Evolutionary conservation across 2,797 vertebrate genomes (phyloP).

Genomic region (Lerista edwardsae): DNA sequence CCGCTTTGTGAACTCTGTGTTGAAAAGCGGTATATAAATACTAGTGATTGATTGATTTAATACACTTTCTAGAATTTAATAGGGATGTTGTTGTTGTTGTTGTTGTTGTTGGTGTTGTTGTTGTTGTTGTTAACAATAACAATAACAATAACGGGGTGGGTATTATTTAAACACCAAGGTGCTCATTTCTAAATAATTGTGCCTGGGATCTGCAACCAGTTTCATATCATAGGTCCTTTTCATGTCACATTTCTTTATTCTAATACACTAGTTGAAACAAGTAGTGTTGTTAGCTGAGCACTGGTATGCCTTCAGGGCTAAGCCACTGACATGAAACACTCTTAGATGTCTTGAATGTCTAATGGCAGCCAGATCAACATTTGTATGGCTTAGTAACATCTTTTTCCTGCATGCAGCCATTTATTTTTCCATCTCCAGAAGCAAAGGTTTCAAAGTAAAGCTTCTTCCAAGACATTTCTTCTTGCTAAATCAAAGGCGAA

Average conservation of each 20-base stretch:
- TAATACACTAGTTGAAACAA: not conserved
- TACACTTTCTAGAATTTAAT: too few relatives aligned
- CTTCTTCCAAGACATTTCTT: not conserved
- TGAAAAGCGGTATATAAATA: too few relatives aligned
- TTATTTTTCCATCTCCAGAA: not conserved
- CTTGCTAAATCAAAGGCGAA: not conserved
- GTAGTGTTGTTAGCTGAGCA: not conserved
- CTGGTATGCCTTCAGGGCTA: not conserved
- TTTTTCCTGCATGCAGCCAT: not conserved
- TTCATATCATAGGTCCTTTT: not conserved
- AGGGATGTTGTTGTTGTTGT: too few relatives aligned
- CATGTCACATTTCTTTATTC: not conserved
- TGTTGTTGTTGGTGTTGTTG: too few relatives aligned
- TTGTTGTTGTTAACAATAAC: too few relatives aligned
- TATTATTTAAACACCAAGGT: not conserved
- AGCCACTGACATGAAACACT: not conserved
- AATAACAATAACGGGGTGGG: not conserved
- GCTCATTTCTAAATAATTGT: not conserved
- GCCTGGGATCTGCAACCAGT: not conserved
- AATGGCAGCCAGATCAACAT: constrained; percentile 13
- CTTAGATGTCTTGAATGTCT: not conserved
- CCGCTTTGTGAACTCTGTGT: too few relatives aligned
- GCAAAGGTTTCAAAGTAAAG: not conserved
- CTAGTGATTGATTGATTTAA: too few relatives aligned
- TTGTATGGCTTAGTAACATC: constrained; percentile 17